Evolutionary conservation across 2,888 invertebrate genomes (phyloP).

Genomic region (Notodonta ziczac): DNA sequence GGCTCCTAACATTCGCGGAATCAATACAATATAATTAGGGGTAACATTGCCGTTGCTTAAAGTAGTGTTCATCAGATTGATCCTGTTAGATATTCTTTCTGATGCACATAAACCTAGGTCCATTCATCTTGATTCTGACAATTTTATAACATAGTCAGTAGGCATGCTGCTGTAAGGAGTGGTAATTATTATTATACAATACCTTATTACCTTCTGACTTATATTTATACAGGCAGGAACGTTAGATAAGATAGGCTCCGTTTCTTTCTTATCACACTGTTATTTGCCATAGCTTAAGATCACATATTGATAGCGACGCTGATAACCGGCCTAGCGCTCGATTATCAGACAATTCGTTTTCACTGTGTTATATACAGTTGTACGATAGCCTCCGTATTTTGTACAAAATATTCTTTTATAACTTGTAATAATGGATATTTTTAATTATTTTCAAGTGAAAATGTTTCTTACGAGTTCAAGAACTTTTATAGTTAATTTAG

Average conservation of each 20-base stretch:
- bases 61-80: too few species aligned
- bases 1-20: too few species aligned
- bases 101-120: too few species aligned
- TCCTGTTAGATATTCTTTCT: too few species aligned
- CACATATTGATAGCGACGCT: conserved; percentile 71
- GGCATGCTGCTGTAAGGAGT: not conserved
- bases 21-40: too few species aligned
- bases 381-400: conserved; percentile 57
- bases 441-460: conserved; percentile 63
- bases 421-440: conserved; percentile 65
- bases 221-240: conserved; percentile 59
- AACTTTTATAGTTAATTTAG: conserved; percentile 66
- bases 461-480: conserved; percentile 66
- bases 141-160: too few species aligned
- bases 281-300: conserved; percentile 79
- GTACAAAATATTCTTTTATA: conserved; percentile 42
- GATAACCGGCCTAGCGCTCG: conserved; percentile 67
- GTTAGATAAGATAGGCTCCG: conserved; percentile 72
- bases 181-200: conserved; percentile 9
- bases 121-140: too few species aligned
- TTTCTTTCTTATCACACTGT: conserved; percentile 72
- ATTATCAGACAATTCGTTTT: conserved; percentile 58
- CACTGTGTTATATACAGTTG: conserved; percentile 65
- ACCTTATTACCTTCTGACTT: conserved; percentile 22
- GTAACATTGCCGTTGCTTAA: too few species aligned